A percentile compares a stretch with the other conserved stretches of the same genome.
phyloP scores from a whole-genome alignment of 2,888 invertebrate species.

The Thymelicus lineola region DNA sequence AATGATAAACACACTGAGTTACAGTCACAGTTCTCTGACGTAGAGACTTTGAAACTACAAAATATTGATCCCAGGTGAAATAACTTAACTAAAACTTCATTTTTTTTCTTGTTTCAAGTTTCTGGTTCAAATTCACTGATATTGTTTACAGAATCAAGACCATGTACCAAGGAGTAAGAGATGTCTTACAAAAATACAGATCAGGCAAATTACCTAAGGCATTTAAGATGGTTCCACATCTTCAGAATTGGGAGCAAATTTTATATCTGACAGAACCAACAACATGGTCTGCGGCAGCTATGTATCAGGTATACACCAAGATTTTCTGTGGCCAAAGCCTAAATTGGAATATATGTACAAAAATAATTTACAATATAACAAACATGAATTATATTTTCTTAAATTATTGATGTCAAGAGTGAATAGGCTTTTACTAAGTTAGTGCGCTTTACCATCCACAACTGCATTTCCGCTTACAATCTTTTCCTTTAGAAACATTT shows the following conservation, averaged over 20 bases:
- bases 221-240: conserved; percentile 97
- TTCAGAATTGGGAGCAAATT: conserved; percentile 97
- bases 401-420: too few relatives aligned
- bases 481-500: too few relatives aligned
- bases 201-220: conserved; percentile 99
- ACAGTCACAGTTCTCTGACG: conserved; percentile 93
- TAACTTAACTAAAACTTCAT: too few relatives aligned
- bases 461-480: too few relatives aligned
- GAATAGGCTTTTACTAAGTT: too few relatives aligned
- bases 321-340: too few relatives aligned
- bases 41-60: conserved; percentile 89
- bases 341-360: too few relatives aligned
- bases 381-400: too few relatives aligned
- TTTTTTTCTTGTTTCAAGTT: too few relatives aligned
- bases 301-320: conserved; percentile 89
- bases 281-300: conserved; percentile 98
- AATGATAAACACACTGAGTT: conserved; percentile 97
- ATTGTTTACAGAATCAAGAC: conserved; percentile 85
- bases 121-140: neutral
- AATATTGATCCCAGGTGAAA: conserved; percentile 91
- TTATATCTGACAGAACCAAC: conserved; percentile 95
- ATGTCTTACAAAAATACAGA: conserved; percentile 94
- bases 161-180: conserved; percentile 96
- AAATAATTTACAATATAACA: too few relatives aligned
- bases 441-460: too few relatives aligned